phyloP scores from a whole-genome alignment of 2,888 invertebrate species.

The Pachydiplax longipennis region DNA sequence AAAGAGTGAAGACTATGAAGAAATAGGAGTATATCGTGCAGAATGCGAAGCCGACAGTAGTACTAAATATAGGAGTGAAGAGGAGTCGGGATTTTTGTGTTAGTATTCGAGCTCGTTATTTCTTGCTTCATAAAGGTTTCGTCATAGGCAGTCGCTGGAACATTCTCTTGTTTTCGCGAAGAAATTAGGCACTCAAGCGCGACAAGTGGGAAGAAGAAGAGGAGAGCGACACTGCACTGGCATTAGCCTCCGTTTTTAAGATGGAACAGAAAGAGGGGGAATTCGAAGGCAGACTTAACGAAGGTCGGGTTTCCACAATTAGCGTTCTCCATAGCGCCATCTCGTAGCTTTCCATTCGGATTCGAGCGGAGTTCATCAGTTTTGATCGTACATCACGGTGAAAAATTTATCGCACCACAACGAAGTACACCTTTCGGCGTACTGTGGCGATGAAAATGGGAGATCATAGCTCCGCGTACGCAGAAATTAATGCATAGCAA shows the following conservation, averaged over 20 bases:
- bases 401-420: background rate
- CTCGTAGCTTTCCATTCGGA: background rate
- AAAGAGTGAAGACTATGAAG: too few relatives aligned
- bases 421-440: background rate
- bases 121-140: conserved; percentile 6
- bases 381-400: conserved; percentile 9
- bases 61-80: background rate
- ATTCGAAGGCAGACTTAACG: conserved; percentile 1
- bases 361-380: conserved; percentile 29
- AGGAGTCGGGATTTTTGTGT: background rate
- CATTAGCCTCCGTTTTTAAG: conserved; percentile 1
- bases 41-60: background rate
- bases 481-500: background rate
- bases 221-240: background rate
- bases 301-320: conserved; percentile 42
- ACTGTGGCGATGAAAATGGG: background rate
- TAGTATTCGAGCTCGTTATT: conserved; percentile 10
- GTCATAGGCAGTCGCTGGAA: background rate
- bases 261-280: background rate
- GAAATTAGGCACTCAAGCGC: background rate
- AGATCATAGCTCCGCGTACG: background rate
- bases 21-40: too few relatives aligned
- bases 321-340: conserved; percentile 2
- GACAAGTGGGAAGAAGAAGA: background rate
- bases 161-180: background rate